Percentiles rank a stretch among this genome's conserved stretches.
phyloP scores from a whole-genome alignment of 2,888 invertebrate genomes.

The Sphaeridia pumilis region DNA sequence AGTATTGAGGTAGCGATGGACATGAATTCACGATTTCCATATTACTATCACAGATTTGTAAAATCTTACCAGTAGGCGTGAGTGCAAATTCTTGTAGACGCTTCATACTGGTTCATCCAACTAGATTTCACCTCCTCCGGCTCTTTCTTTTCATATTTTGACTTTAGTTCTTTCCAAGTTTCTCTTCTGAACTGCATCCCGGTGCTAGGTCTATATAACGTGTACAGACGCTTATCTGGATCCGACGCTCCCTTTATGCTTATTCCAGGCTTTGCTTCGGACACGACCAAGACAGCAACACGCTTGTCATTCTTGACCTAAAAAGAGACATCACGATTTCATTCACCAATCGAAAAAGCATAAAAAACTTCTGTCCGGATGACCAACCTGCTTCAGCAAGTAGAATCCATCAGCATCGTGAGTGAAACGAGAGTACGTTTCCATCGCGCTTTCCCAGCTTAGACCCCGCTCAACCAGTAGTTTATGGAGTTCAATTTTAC shows the following conservation, averaged over 20 bases:
- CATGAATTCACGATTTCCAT: no score
- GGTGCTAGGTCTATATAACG: constrained; percentile 71
- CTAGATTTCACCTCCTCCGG: constrained; percentile 67
- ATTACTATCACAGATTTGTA: neutral
- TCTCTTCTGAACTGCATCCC: constrained; percentile 69
- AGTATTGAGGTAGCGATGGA: no score
- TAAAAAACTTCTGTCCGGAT: no score
- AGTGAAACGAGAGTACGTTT: constrained; percentile 58
- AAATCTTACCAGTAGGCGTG: constrained; percentile 78
- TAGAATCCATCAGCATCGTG: constrained; percentile 84
- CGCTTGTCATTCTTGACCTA: constrained; percentile 66
- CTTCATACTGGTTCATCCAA: constrained; percentile 82
- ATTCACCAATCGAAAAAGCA: no score
- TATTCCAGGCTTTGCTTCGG: constrained; percentile 42
- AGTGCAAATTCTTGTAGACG: constrained; percentile 72
- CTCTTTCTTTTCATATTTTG: constrained; percentile 74
- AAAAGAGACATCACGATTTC: no score
- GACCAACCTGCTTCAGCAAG: constrained; percentile 68
- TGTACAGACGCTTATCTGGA: constrained; percentile 40
- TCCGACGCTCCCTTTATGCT: constrained; percentile 49
- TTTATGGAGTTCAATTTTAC: constrained; percentile 84
- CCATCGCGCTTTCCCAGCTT: constrained; percentile 79
- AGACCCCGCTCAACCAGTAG: constrained; percentile 87
- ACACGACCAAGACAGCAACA: constrained; percentile 73
- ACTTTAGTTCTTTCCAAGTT: constrained; percentile 74